A percentile compares a stretch with the other conserved stretches of the same genome.
Evolutionary conservation across 2,113 vertebrate species (phyloP).

Genomic region (Vulpes vulpes): DNA sequence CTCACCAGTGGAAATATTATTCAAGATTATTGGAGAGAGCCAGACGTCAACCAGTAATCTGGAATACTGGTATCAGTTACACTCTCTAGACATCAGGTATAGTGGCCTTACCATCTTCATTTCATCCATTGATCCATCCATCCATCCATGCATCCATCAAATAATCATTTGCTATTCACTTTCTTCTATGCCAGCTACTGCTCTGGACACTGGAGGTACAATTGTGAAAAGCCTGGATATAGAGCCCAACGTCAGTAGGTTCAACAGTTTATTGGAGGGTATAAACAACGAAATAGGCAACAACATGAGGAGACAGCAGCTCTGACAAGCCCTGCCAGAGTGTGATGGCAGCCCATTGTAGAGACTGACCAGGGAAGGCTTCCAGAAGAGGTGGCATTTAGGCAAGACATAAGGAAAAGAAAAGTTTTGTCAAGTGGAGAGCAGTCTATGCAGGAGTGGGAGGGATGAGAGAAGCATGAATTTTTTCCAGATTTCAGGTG

Average conservation of each 20-base stretch:
- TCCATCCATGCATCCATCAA: not conserved
- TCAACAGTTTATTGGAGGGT: not conserved
- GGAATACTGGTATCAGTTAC: not conserved
- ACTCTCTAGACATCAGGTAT: not conserved
- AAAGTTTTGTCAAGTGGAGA: not conserved
- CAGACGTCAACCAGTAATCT: not conserved
- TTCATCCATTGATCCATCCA: not conserved
- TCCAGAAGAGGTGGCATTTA: not conserved
- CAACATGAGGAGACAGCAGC: not conserved
- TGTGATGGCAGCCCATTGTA: not conserved
- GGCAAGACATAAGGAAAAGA: not conserved
- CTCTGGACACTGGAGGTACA: not conserved
- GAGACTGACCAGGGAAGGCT: not conserved
- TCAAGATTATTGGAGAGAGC: not conserved
- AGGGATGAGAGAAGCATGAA: not conserved
- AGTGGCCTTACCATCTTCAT: not conserved
- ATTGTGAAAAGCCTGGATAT: not conserved
- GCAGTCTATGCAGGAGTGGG: not conserved
- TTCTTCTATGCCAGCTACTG: not conserved
- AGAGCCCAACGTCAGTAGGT: not conserved
- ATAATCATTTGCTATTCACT: not conserved
- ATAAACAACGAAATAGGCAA: not conserved
- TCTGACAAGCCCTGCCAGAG: not conserved
- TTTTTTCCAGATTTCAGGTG: not conserved
- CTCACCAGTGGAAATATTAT: not conserved